These are phyloP conservation scores for Chamaetylas fuelleborni DNA, from an alignment of 2,113 vertebrate species.

Conservation along the genomic window DNA sequence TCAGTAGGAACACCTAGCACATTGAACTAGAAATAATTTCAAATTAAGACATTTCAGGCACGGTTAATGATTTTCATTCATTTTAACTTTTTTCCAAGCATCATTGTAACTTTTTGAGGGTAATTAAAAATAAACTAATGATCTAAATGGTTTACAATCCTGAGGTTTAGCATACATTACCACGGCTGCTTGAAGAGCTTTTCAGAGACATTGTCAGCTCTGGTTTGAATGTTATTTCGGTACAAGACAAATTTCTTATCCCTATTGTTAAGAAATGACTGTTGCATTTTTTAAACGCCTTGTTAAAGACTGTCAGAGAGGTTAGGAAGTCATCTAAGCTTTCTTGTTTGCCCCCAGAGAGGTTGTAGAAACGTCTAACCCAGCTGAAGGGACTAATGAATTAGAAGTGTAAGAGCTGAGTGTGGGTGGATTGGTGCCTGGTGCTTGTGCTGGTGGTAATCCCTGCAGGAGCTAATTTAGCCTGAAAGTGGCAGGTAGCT, in stretches of 20 bases:
- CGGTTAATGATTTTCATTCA: not conserved
- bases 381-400: slow-evolving; percentile 20
- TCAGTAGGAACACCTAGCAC: not conserved
- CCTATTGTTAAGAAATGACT: not conserved
- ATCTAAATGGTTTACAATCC: not conserved
- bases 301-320: slow-evolving; percentile 26
- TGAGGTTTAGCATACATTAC: not conserved
- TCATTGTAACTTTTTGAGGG: not conserved
- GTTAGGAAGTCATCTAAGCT: slow-evolving; percentile 5
- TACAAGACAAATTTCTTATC: not conserved
- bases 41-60: not conserved
- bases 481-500: not conserved
- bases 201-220: not conserved
- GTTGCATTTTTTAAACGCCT: slow-evolving; percentile 12
- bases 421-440: not conserved
- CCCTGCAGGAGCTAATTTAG: slow-evolving; percentile 43
- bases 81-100: not conserved
- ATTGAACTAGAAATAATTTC: not conserved
- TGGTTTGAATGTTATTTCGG: not conserved
- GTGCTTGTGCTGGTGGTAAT: slow-evolving; percentile 2
- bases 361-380: slow-evolving; percentile 48
- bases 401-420: slow-evolving; percentile 17
- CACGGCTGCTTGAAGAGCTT: not conserved
- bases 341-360: not conserved
- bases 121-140: not conserved